A percentile compares a stretch with the other conserved stretches of the same genome.
Evolutionary conservation across 1,140 invertebrate species (phyloP).

Genomic region (Bemisia tabaci): DNA sequence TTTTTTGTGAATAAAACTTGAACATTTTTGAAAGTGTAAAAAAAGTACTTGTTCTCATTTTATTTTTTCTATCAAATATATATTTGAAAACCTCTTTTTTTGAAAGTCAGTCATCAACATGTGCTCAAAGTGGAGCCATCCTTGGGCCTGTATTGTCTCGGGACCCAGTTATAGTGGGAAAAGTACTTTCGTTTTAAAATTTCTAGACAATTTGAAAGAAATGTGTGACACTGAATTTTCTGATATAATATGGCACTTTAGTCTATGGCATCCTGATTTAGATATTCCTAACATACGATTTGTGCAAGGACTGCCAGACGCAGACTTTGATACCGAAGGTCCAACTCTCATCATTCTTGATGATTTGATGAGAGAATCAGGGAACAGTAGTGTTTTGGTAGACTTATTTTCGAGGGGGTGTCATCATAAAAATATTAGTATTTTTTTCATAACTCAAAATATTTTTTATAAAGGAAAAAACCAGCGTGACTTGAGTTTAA

Average conservation of each 20-base stretch:
- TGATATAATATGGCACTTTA: conserved; percentile 1
- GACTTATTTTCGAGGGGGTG: conserved; percentile 11
- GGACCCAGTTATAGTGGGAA: conserved; percentile 9
- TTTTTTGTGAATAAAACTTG: too few relatives aligned
- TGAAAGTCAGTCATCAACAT: too few relatives aligned
- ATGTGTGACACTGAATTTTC: conserved; percentile 4
- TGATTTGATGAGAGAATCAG: conserved; percentile 14
- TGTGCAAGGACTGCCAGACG: conserved; percentile 1
- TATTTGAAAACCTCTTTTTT: too few relatives aligned
- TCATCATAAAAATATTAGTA: too few relatives aligned
- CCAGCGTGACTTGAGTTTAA: conserved; percentile 8
- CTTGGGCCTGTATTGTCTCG: conserved; percentile 6
- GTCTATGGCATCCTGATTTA: background rate
- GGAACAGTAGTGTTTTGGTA: conserved; percentile 14
- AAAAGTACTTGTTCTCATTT: too few relatives aligned
- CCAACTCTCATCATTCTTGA: conserved; percentile 10
- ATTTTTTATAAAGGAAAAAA: conserved; percentile 13
- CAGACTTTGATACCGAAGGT: background rate
- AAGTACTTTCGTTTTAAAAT: conserved; percentile 9
- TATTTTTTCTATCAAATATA: too few relatives aligned
- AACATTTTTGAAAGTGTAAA: too few relatives aligned
- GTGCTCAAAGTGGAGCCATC: conserved; percentile 4
- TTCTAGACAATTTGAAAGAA: conserved; percentile 3
- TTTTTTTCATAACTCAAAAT: conserved; percentile 12
- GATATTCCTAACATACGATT: background rate